Base-by-base conservation (phyloP, 2,888 invertebrate species). In the Coenonympha glycerion region DNA sequence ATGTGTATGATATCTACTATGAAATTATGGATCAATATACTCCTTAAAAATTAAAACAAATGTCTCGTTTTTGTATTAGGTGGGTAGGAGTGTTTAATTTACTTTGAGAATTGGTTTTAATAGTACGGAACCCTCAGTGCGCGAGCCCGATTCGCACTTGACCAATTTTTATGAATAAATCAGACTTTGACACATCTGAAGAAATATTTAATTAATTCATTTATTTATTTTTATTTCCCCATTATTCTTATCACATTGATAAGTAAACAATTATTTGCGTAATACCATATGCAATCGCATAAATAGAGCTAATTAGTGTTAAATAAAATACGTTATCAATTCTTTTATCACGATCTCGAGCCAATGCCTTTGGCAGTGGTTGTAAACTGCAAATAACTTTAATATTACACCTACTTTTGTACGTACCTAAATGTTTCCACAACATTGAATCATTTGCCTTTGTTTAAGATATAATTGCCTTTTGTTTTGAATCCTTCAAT, bases 371-470 rank as follows among this genome's bases (percentile, higher is more conserved):
- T 45, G 53, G 53, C 54, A 61, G 53, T 53, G 31, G 45, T 45
- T 22, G 31, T 19, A 26, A 28, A 49, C 22, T 15, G 26, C 13
- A 30, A 18, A 11, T 18, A 21, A 24, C 9, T 15, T 26, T 28
- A 9, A 13, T 31, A 26, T 21, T 18, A 34, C 24, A 41, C 34
- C 34, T 34, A 19, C 24, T 33, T 13, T 37, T 31, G 31, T 31
- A 40, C 21, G 19, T 24, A 11, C n/a, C 5, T 30, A 15, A 18
- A 16, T 41, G 47, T 51, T 69, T 62, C 62, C 65, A 73, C 65
- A 72, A 73, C 68, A 73, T 62, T 64, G 56, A 59, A 59, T 68
- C 65, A 66, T 64, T 59, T 64, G 59, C 60, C 66, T 63, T 71
- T 75, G 53, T 73, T 76, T 73, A 65, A 62, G 60, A 55, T 40